Conservation (phyloP, 2,113 vertebrate genomes). For the Melanostigma gelatinosum region DNA sequence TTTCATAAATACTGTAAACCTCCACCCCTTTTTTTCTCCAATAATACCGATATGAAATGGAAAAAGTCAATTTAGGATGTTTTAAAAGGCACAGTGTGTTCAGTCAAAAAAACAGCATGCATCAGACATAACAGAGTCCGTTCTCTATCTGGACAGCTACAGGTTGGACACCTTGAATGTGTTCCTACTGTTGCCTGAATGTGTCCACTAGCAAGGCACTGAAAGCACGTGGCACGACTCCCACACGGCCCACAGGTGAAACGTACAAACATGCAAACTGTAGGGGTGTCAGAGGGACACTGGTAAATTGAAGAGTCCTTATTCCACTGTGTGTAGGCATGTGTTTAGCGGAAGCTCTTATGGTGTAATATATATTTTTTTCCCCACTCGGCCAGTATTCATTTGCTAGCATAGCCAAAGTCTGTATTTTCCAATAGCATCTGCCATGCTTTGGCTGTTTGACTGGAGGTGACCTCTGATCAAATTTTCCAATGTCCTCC, state of each 20-base stretch:
- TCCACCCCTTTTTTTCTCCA: conserved; percentile 18
- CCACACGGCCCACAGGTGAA: not conserved
- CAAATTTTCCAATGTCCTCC: conserved; percentile 45
- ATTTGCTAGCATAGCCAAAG: conserved; percentile 23
- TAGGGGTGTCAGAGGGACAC: conserved; percentile 5
- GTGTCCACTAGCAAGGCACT: not conserved
- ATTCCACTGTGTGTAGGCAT: conserved; percentile 6
- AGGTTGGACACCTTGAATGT: conserved; percentile 16
- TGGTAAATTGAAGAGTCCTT: not conserved
- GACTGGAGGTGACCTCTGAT: conserved; percentile 19
- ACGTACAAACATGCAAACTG: not conserved
- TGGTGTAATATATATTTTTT: not conserved
- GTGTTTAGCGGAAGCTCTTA: conserved; percentile 8
- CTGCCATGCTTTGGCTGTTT: conserved; percentile 13
- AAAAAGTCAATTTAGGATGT: conserved; percentile 33
- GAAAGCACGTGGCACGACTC: not conserved
- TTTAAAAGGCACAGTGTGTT: conserved; percentile 14
- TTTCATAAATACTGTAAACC: conserved; percentile 76
- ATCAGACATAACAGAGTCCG: conserved; percentile 15
- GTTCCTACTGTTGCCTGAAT: not conserved
- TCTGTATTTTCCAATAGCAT: conserved; percentile 19
- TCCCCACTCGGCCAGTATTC: not conserved
- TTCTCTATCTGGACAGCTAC: conserved; percentile 23
- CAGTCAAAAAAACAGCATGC: not conserved
- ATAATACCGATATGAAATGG: conserved; percentile 31